Evolutionary conservation across 2,888 invertebrate species (phyloP).

Genomic region (Eubasilissa splendida): DNA sequence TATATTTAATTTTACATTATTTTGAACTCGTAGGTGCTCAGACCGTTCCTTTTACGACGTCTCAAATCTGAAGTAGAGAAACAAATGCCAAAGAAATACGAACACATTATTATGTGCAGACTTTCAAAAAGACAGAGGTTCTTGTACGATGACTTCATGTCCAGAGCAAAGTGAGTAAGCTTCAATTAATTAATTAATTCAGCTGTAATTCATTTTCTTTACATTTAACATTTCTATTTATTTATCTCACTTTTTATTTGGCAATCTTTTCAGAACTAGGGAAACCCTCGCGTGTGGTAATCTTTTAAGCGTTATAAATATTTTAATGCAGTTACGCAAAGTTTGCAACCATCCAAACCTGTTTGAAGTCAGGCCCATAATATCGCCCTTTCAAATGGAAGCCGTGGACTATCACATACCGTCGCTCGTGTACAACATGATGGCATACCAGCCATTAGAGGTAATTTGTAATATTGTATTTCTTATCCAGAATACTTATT

Average conservation of each 20-base stretch:
- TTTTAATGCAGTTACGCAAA: constrained; percentile 97
- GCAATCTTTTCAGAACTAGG: constrained; percentile 79
- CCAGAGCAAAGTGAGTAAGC: constrained; percentile 86
- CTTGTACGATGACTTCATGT: constrained; percentile 99
- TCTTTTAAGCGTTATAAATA: constrained; percentile 94
- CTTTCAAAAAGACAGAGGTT: constrained; percentile 96
- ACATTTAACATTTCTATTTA: constrained; percentile 24
- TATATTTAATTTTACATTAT: constrained; percentile 51
- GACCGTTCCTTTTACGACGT: constrained; percentile 93
- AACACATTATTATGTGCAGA: constrained; percentile 94
- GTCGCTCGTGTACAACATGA: constrained; percentile 79
- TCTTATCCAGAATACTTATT: no score
- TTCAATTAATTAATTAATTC: neutral
- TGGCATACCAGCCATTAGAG: constrained; percentile 83
- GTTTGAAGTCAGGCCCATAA: constrained; percentile 96
- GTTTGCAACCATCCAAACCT: constrained; percentile 99
- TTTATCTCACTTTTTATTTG: constrained; percentile 36
- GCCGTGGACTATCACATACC: constrained; percentile 81
- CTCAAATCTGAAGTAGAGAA: constrained; percentile 97
- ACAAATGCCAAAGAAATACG: constrained; percentile 97
- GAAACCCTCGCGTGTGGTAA: constrained; percentile 95
- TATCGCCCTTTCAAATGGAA: constrained; percentile 93
- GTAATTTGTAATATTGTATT: constrained; percentile 66
- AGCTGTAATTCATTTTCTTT: neutral
- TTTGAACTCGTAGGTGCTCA: constrained; percentile 77